A percentile compares a stretch with the other conserved stretches of the same genome.
Evolutionary conservation across 2,113 vertebrate species (phyloP).

Genomic region (Lipophrys pholis): DNA sequence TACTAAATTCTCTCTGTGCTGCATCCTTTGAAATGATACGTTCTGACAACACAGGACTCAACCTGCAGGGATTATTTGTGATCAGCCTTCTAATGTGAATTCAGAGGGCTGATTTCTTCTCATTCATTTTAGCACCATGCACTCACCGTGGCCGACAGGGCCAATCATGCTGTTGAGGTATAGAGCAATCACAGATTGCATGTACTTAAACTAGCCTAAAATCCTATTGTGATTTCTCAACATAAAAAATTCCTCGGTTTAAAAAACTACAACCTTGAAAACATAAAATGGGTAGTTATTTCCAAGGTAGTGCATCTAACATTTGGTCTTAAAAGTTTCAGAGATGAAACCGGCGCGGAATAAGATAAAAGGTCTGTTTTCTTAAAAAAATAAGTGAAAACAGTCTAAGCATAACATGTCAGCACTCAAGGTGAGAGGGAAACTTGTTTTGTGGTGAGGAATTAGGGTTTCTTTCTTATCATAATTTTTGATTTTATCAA

Average conservation of each 20-base stretch:
- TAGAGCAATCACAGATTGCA: slow-evolving; percentile 37
- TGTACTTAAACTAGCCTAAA: slow-evolving; percentile 10
- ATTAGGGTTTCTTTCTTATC: no score
- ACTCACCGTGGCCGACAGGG: slow-evolving; percentile 18
- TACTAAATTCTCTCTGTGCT: slow-evolving; percentile 44
- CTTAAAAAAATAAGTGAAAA: no score
- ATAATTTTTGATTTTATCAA: no score
- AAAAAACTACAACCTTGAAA: no score
- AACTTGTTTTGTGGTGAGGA: no score
- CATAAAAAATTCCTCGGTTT: background rate
- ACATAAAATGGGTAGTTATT: no score
- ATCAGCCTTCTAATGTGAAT: slow-evolving; percentile 46
- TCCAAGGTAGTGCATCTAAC: no score
- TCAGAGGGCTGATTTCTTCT: slow-evolving; percentile 17
- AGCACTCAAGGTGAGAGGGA: no score
- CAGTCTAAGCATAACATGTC: no score
- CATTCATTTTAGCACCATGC: slow-evolving; percentile 23
- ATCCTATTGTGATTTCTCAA: background rate
- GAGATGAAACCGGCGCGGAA: no score
- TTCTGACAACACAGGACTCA: slow-evolving; percentile 59
- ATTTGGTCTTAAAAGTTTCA: no score
- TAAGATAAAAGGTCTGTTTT: no score
- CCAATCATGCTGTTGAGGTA: slow-evolving; percentile 23
- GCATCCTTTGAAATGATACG: slow-evolving; percentile 52
- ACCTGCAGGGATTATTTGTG: slow-evolving; percentile 53